These are phyloP conservation scores for Salvelinus fontinalis DNA, from an alignment of 2,113 vertebrate species.

Conservation along the genomic window DNA sequence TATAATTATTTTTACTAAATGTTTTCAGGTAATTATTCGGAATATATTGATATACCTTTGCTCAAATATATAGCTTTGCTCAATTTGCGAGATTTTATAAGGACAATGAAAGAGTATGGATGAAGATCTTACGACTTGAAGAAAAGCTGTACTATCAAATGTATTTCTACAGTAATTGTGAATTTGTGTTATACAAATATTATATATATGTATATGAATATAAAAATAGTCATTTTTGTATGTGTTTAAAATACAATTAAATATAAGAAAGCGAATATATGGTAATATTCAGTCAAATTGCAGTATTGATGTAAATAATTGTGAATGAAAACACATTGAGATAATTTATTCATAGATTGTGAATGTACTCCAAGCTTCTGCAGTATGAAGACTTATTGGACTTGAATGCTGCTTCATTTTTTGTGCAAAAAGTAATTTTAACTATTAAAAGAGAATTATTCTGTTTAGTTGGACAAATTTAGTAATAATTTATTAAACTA, in stretches of 20 bases:
- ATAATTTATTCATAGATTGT: conserved; percentile 93
- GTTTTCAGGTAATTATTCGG: conserved; percentile 81
- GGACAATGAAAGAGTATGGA: conserved; percentile 71
- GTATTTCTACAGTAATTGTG: conserved; percentile 98
- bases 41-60: conserved; percentile 81
- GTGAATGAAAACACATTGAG: conserved; percentile 89
- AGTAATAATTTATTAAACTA: conserved; percentile 80
- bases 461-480: conserved; percentile 79
- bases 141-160: conserved; percentile 84
- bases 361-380: conserved; percentile 95
- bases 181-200: conserved; percentile 90
- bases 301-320: conserved; percentile 91
- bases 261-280: conserved; percentile 76
- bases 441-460: conserved; percentile 76
- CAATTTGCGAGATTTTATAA: conserved; percentile 80
- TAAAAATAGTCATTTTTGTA: conserved; percentile 92
- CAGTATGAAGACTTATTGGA: conserved; percentile 87
- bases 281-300: conserved; percentile 84
- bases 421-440: conserved; percentile 89
- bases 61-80: conserved; percentile 70
- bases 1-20: conserved; percentile 81
- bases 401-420: conserved; percentile 95
- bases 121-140: conserved; percentile 71
- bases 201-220: conserved; percentile 84
- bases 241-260: conserved; percentile 88